Conservation (phyloP, 37 sponge, comb jelly and placozoan species). For the Bolinopsis microptera region DNA sequence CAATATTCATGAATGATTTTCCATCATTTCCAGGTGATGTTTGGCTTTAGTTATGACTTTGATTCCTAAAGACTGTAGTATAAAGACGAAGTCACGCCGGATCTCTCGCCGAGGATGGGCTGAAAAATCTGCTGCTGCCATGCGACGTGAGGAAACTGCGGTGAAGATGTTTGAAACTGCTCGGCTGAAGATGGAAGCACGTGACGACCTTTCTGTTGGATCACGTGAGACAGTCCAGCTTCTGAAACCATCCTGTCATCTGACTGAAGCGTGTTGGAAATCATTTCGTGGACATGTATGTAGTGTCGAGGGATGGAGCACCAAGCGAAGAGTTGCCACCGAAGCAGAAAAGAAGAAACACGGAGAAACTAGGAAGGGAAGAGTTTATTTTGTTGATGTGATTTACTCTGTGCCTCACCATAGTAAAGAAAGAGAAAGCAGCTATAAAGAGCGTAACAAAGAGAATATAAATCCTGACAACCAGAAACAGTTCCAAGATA, state of each 20-base stretch:
- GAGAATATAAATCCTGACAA: too few species aligned
- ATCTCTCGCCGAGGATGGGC: neutral
- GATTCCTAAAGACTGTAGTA: too few species aligned
- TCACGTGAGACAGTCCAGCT: neutral
- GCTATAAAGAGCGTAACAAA: too few species aligned
- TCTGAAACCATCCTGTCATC: slow-evolving; percentile 23
- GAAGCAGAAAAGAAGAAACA: neutral
- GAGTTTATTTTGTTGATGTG: slow-evolving; percentile 24
- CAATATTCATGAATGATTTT: too few species aligned
- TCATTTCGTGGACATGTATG: neutral
- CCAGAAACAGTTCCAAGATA: too few species aligned
- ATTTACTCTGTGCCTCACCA: neutral
- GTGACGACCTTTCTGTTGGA: neutral
- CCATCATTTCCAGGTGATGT: too few species aligned
- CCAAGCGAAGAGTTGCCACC: neutral
- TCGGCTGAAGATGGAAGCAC: neutral
- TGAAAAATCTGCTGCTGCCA: neutral
- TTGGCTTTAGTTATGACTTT: too few species aligned
- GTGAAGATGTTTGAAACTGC: slow-evolving; percentile 7
- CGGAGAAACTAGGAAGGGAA: neutral
- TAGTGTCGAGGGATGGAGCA: neutral
- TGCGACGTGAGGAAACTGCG: too few species aligned
- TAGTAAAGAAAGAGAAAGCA: too few species aligned
- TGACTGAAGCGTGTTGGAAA: neutral
- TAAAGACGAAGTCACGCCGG: too few species aligned